phyloP scores from a whole-genome alignment of 37 sponge, comb jelly and placozoan species.

The Chondrilla cf. caribensis region DNA sequence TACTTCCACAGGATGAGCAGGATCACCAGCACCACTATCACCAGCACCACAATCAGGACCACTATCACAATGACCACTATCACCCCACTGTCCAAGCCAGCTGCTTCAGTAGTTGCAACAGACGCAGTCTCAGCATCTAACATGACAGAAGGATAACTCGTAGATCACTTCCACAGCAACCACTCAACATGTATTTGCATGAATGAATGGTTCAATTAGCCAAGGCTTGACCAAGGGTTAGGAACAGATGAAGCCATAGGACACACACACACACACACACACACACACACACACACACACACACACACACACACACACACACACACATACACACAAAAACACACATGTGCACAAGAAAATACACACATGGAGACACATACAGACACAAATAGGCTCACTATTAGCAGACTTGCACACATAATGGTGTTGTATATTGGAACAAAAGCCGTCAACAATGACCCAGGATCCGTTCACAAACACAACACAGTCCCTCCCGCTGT shows the following conservation, averaged over 20 bases:
- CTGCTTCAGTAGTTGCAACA: background rate
- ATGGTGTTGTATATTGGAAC: constrained; percentile 23
- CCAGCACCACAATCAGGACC: background rate
- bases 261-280: no score
- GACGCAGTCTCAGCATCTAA: constrained; percentile 1
- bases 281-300: no score
- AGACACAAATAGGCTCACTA: constrained; percentile 6
- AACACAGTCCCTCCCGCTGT: constrained; percentile 47
- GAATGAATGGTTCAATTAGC: no score
- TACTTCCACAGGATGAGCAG: constrained; percentile 55
- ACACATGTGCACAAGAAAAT: no score
- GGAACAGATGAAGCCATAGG: no score
- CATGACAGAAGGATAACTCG: background rate
- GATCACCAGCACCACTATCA: constrained; percentile 30
- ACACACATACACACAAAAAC: no score
- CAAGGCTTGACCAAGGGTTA: no score
- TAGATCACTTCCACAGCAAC: background rate
- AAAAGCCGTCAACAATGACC: constrained; percentile 30
- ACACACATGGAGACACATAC: no score
- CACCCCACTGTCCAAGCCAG: background rate
- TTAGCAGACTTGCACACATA: constrained; percentile 48
- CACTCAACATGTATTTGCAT: background rate
- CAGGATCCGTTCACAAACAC: constrained; percentile 49
- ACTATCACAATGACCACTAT: constrained; percentile 9
- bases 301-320: no score